These are phyloP conservation scores for Lycorma delicatula DNA, from an alignment of 1,140 invertebrate species.

Conservation along the genomic window DNA sequence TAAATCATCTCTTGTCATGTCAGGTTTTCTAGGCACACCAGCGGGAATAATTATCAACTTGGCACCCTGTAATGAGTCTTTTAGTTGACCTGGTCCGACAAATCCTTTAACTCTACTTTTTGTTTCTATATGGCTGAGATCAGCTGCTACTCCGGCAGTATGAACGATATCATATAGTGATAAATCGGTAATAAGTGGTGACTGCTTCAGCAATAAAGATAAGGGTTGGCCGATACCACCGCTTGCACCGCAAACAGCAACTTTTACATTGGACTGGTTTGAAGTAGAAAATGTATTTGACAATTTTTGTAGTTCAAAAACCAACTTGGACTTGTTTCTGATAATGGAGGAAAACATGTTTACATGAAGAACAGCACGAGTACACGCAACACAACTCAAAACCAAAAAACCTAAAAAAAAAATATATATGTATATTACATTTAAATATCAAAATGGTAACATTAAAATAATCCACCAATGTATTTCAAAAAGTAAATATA, in stretches of 20 bases:
- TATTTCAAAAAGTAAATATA: no score
- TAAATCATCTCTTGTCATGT: constrained; percentile 91
- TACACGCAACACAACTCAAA: no score
- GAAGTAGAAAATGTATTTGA: no score
- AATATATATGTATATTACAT: no score
- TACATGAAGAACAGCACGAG: no score
- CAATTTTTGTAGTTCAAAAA: no score
- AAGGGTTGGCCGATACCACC: constrained; percentile 98
- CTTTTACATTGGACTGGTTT: constrained; percentile 67
- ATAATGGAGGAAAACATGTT: no score
- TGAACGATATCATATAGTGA: constrained; percentile 93
- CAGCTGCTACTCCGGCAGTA: constrained; percentile 93
- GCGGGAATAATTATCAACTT: constrained; percentile 95
- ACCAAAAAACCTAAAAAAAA: no score
- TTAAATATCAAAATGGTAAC: no score
- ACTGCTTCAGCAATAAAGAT: constrained; percentile 90
- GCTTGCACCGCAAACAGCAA: constrained; percentile 90
- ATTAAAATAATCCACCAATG: no score
- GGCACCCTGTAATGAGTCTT: constrained; percentile 54
- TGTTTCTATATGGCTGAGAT: constrained; percentile 95
- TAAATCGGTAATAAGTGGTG: constrained; percentile 70
- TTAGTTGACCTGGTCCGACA: constrained; percentile 67
- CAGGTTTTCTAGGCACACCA: constrained; percentile 95
- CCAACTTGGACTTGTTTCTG: no score
- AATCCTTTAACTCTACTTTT: constrained; percentile 72